A percentile compares a stretch with the other conserved stretches of the same genome.
Conservation (phyloP, 2,888 invertebrate genomes). For the Lydus trimaculatus region DNA sequence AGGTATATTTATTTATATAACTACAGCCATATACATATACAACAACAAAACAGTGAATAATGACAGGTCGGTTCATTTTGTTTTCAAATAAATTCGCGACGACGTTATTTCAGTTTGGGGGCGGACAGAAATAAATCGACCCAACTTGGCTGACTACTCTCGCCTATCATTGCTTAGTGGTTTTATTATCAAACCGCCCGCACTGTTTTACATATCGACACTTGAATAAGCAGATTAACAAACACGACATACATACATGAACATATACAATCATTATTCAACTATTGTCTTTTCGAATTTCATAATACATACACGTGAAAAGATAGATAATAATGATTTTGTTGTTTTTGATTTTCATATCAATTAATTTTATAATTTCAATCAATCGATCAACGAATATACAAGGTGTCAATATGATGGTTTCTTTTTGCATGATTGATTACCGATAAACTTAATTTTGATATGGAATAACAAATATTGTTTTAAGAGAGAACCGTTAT, state of each 20-base stretch:
- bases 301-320: neutral
- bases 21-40: constrained; percentile 22
- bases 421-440: neutral
- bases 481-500: neutral
- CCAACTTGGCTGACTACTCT: constrained; percentile 21
- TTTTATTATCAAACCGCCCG: constrained; percentile 22
- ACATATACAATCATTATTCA: neutral
- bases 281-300: constrained; percentile 2
- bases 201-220: constrained; percentile 26
- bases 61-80: constrained; percentile 45
- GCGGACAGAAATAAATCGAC: constrained; percentile 42
- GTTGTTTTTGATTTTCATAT: neutral
- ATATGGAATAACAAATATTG: neutral
- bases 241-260: constrained; percentile 3
- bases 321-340: neutral
- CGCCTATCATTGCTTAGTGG: constrained; percentile 32
- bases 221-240: constrained; percentile 10
- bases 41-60: constrained; percentile 39
- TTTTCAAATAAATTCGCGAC: constrained; percentile 46
- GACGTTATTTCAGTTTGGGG: constrained; percentile 34
- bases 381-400: neutral
- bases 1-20: constrained; percentile 1
- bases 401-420: neutral
- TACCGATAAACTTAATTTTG: neutral
- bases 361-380: neutral